Base-by-base conservation (phyloP, 2,113 vertebrate species). In the Boulengeromyrus knoepffleri region DNA sequence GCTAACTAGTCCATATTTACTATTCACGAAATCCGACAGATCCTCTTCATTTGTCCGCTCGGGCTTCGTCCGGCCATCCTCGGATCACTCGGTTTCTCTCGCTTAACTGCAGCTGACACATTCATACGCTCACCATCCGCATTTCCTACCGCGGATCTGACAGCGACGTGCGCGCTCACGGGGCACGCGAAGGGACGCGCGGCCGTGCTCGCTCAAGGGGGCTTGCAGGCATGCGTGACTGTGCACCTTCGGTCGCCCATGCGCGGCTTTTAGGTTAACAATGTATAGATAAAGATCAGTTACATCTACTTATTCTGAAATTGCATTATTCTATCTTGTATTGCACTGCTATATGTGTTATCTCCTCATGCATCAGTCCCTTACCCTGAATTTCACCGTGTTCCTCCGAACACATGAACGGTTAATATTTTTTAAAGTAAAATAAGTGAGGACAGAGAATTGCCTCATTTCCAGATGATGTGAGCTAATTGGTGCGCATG, bases 81-180 rank as follows among this genome's bases (percentile, higher is more conserved):
- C n/a, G 56, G 2, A 80, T 53, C 42, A 3, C 21, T 52, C 89
- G 10, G 89, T 62, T 66, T 74, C 17, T 52, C 12, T 85, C n/a
- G 17, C 8, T 62, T 87, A 6, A 3, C n/a, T 47, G 87, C 90
- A 36, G 89, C 88, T n/a, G 86, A 27, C 1, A 91, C 92, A 92
- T 92, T 91, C 92, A 90, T 53, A 90, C 70, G 87, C 89, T 91
- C 90, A 88, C 92, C 92, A 90, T 89, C 94, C 85, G 93, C 92
- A 95, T 94, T 96, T 96, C 95, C 96, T 94, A 94, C 49, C 83
- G 89, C 84, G 45, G 85, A 58, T 90, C 93, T 96, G 95, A 96
- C 95, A 96, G 95, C 93, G 92, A 91, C 94, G 95, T 93, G 94
- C 96, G 94, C 46, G 95, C 66, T 88, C 94, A 12, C 86, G 92